phyloP scores from a whole-genome alignment of 2,797 vertebrate species.

The Carapus acus region DNA sequence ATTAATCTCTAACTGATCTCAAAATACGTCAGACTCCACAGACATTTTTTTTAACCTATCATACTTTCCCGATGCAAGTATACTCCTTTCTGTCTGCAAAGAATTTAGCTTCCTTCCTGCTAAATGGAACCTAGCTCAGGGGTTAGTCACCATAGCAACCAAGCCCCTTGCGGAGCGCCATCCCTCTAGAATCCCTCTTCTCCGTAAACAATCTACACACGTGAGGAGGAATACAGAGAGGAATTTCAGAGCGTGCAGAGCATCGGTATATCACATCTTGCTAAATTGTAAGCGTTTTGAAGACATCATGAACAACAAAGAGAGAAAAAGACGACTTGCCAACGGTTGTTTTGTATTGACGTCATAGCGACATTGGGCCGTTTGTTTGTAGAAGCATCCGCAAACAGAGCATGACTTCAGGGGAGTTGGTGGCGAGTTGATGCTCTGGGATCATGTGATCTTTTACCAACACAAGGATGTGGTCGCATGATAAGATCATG shows the following conservation, averaged over 20 bases:
- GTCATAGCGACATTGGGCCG: conserved; percentile 56
- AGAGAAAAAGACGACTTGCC: conserved; percentile 47
- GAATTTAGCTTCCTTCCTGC: conserved; percentile 69
- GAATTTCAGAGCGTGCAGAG: conserved; percentile 56
- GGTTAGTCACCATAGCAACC: conserved; percentile 75
- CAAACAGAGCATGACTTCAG: conserved; percentile 46
- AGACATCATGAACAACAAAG: conserved; percentile 50
- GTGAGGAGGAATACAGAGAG: conserved; percentile 65
- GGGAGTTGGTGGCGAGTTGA: conserved; percentile 39
- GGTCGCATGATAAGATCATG: conserved; percentile 54
- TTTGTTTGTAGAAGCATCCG: conserved; percentile 56
- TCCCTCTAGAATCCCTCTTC: conserved; percentile 73
- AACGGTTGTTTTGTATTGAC: conserved; percentile 52
- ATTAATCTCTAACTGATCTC: too few species aligned
- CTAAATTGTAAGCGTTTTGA: conserved; percentile 63
- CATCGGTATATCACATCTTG: conserved; percentile 59
- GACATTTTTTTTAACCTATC: conserved; percentile 31
- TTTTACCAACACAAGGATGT: conserved; percentile 48
- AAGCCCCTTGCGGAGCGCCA: conserved; percentile 64
- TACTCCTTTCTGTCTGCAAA: conserved; percentile 63
- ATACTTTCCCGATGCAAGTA: conserved; percentile 40
- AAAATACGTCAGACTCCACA: too few species aligned
- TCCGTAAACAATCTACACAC: conserved; percentile 74
- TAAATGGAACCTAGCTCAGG: conserved; percentile 67
- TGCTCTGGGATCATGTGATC: conserved; percentile 60